Conservation (phyloP, 2,113 vertebrate genomes). For the Ailurus styani region DNA sequence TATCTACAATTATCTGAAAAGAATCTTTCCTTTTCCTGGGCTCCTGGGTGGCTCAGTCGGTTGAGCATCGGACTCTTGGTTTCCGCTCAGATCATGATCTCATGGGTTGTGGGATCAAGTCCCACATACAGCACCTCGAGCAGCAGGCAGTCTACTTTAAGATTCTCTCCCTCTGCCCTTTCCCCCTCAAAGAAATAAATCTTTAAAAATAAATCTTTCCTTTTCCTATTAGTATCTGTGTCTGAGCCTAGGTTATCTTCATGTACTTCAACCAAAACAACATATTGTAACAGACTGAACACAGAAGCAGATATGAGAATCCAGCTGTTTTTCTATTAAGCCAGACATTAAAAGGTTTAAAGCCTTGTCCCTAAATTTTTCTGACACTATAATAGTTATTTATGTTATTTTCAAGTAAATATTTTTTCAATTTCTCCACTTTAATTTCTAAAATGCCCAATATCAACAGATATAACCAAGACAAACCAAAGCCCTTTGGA, state of each 20-base stretch:
- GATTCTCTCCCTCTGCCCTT: background rate
- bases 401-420: background rate
- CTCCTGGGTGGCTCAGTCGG: background rate
- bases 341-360: conserved; percentile 23
- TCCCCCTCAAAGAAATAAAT: background rate
- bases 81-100: background rate
- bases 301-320: conserved; percentile 22
- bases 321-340: conserved; percentile 41
- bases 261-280: conserved; percentile 50
- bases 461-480: conserved; percentile 25
- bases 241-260: background rate
- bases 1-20: conserved; percentile 31
- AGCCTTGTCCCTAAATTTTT: background rate
- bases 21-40: conserved; percentile 16
- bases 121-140: background rate
- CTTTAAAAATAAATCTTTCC: conserved; percentile 23
- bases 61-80: background rate
- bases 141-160: background rate
- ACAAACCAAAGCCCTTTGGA: conserved; percentile 23
- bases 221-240: conserved; percentile 34
- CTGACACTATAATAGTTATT: background rate
- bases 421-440: background rate
- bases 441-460: conserved; percentile 25
- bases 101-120: background rate
- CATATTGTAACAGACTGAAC: conserved; percentile 25